Evolutionary conservation across 2,888 invertebrate species (phyloP).

Genomic region (Parelbella ahira): DNA sequence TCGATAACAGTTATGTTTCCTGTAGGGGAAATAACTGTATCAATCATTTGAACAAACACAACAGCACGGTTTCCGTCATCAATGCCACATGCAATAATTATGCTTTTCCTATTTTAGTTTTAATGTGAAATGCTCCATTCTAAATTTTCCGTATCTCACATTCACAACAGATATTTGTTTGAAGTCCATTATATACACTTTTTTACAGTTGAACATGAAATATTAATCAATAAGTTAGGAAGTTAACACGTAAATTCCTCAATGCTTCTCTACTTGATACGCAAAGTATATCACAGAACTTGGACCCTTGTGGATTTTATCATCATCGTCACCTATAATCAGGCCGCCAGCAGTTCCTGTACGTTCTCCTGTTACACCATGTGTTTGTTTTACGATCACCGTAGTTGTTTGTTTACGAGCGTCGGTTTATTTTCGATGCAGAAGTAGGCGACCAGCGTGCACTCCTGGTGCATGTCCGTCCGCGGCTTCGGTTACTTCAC

Average conservation of each 20-base stretch:
- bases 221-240: too few species aligned
- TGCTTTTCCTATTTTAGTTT: neutral
- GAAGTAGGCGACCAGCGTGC: constrained; percentile 35
- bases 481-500: constrained; percentile 31
- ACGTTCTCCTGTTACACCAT: constrained; percentile 34
- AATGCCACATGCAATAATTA: neutral
- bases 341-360: constrained; percentile 27
- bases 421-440: constrained; percentile 36
- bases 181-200: too few species aligned
- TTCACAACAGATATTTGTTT: too few species aligned
- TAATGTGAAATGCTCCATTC: too few species aligned
- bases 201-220: too few species aligned
- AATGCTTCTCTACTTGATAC: too few species aligned
- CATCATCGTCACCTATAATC: constrained; percentile 3
- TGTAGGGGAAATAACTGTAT: constrained; percentile 12
- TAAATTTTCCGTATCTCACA: too few species aligned
- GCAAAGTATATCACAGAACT: too few species aligned
- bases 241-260: too few species aligned
- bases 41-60: constrained; percentile 15
- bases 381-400: constrained; percentile 35
- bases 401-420: constrained; percentile 36
- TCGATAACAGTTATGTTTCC: constrained; percentile 14
- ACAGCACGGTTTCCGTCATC: constrained; percentile 15
- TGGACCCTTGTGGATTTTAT: too few species aligned
- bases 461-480: constrained; percentile 51